These are phyloP conservation scores for Ptiloglossa arizonensis DNA, from an alignment of 1,140 invertebrate species.

Conservation along the genomic window DNA sequence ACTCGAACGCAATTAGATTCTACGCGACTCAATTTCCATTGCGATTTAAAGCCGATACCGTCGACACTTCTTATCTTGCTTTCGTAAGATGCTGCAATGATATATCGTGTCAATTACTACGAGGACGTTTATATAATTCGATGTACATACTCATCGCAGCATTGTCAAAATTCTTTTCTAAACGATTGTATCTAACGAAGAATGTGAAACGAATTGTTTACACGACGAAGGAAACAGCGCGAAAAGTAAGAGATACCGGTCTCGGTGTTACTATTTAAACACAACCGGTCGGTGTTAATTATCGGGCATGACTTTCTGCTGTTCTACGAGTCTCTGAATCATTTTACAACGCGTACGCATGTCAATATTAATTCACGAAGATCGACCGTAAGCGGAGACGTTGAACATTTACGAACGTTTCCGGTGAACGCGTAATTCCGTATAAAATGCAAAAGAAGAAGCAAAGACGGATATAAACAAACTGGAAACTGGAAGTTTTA, in stretches of 20 bases:
- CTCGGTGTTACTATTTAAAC: too few species aligned
- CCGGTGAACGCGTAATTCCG: conserved; percentile 7
- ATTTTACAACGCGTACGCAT: conserved; percentile 51
- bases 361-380: conserved; percentile 63
- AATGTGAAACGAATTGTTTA: not conserved
- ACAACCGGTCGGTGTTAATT: not conserved
- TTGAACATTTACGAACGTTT: conserved; percentile 42
- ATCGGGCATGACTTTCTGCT: conserved; percentile 31
- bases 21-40: not conserved
- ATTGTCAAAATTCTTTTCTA: not conserved
- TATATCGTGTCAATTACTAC: conserved; percentile 51
- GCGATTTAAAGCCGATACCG: not conserved
- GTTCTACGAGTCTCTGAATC: conserved; percentile 62
- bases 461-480: not conserved
- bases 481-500: conserved; percentile 23
- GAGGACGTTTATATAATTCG: conserved; percentile 27
- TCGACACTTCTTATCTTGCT: not conserved
- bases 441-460: not conserved
- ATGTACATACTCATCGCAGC: not conserved
- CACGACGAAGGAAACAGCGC: not conserved
- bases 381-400: conserved; percentile 33
- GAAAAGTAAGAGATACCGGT: not conserved
- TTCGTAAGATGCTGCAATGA: not conserved
- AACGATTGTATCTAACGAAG: not conserved
- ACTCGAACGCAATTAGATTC: not conserved